These are phyloP conservation scores for Amniataba percoides DNA, from an alignment of 2,797 vertebrate genomes.

Conservation along the genomic window DNA sequence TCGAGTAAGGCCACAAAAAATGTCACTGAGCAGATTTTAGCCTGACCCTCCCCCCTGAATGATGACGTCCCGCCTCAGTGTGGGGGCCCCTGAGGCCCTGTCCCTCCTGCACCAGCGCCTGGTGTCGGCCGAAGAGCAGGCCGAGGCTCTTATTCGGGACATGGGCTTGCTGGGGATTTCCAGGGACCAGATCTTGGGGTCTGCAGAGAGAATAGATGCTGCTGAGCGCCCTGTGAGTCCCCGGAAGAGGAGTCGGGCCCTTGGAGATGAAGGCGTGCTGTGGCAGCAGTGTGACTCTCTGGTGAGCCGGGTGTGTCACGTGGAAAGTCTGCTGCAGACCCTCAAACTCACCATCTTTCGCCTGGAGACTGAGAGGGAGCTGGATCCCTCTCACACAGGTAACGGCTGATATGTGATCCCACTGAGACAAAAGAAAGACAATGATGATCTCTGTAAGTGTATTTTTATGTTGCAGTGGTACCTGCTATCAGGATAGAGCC, in stretches of 20 bases:
- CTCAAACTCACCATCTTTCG: slow-evolving; percentile 34
- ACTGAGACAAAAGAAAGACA: neutral
- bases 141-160: slow-evolving; percentile 11
- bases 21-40: too few species aligned
- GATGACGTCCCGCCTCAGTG: neutral
- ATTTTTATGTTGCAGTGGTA: neutral
- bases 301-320: slow-evolving; percentile 3
- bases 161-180: slow-evolving; percentile 10
- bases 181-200: slow-evolving; percentile 8
- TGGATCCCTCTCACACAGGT: slow-evolving; percentile 14
- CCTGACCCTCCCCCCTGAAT: neutral
- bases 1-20: neutral
- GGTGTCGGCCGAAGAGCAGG: slow-evolving; percentile 23
- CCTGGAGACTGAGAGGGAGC: slow-evolving; percentile 29
- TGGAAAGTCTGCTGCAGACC: slow-evolving; percentile 33
- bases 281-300: slow-evolving; percentile 15
- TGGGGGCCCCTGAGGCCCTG: slow-evolving; percentile 6
- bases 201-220: neutral
- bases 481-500: neutral
- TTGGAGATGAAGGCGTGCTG: neutral
- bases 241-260: neutral
- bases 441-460: neutral
- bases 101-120: slow-evolving; percentile 15
- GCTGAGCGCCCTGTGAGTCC: neutral
- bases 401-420: neutral